phyloP scores from a whole-genome alignment of 1,140 invertebrate species.

The Vanessa tameamea region DNA sequence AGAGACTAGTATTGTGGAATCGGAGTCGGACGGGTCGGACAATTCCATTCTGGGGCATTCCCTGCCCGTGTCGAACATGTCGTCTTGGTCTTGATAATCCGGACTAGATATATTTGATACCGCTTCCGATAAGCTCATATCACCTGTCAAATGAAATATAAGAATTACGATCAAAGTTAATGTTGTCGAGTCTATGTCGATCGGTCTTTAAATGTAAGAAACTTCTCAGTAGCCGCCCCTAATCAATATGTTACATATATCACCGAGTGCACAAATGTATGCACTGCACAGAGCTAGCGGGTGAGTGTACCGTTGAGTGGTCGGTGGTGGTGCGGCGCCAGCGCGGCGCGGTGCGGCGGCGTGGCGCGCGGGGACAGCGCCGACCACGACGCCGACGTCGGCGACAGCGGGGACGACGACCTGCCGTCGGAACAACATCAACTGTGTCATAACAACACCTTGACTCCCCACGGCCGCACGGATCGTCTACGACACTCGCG shows the following conservation, averaged over 20 bases:
- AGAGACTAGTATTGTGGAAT: slow-evolving; percentile 88
- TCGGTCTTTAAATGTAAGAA: too few relatives aligned
- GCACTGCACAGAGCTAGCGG: too few relatives aligned
- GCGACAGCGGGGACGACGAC: slow-evolving; percentile 88
- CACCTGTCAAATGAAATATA: slow-evolving; percentile 70
- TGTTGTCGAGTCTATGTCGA: too few relatives aligned
- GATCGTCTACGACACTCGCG: too few relatives aligned
- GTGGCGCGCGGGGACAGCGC: slow-evolving; percentile 85
- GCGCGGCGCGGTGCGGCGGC: slow-evolving; percentile 53
- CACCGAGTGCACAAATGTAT: too few relatives aligned
- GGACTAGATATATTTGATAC: slow-evolving; percentile 93
- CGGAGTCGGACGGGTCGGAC: slow-evolving; percentile 92
- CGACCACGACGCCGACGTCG: slow-evolving; percentile 92
- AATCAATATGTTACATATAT: too few relatives aligned
- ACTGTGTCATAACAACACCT: too few relatives aligned
- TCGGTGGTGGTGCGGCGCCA: slow-evolving; percentile 47
- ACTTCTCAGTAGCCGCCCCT: too few relatives aligned
- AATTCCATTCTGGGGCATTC: slow-evolving; percentile 90
- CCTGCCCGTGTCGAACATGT: slow-evolving; percentile 82
- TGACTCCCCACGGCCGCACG: too few relatives aligned
- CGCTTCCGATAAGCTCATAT: slow-evolving; percentile 88
- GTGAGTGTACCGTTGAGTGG: slow-evolving; percentile 60
- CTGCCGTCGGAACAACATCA: slow-evolving; percentile 48
- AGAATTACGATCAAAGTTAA: too few relatives aligned
- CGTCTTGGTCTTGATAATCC: slow-evolving; percentile 89